These are phyloP conservation scores for Antidorcas marsupialis DNA, from an alignment of 2,113 vertebrate genomes.

Conservation along the genomic window DNA sequence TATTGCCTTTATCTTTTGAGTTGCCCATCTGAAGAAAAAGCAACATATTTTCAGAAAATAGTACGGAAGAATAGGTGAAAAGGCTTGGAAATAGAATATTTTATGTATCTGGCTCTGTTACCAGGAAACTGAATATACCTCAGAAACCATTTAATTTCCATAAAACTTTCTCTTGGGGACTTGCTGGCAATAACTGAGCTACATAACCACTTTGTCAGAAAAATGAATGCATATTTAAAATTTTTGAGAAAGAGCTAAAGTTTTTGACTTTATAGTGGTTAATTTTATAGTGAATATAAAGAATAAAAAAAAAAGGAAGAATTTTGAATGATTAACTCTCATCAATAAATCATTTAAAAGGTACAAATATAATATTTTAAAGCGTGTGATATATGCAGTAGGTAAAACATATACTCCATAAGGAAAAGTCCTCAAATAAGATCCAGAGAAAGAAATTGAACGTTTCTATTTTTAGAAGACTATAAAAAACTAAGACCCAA, in stretches of 20 bases:
- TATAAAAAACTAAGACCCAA: constrained; percentile 16
- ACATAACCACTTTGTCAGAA: not conserved
- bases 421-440: not conserved
- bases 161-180: not conserved
- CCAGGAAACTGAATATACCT: not conserved
- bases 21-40: not conserved
- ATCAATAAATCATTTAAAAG: not conserved
- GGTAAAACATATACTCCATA: not conserved
- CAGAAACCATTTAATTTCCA: not conserved
- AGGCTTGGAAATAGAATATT: not conserved
- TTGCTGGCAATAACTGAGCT: not conserved
- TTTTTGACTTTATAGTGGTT: not conserved
- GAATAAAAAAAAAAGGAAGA: not conserved
- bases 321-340: not conserved
- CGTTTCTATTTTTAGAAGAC: constrained; percentile 3
- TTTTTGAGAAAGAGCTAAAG: not conserved
- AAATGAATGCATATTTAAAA: not conserved
- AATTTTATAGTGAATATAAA: not conserved
- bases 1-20: not conserved
- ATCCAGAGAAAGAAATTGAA: not conserved
- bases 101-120: not conserved
- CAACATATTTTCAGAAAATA: not conserved
- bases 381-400: not conserved
- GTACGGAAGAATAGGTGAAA: not conserved
- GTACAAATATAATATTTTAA: not conserved